phyloP scores from a whole-genome alignment of 2,113 vertebrate genomes.

The Chionodraco myersi region DNA sequence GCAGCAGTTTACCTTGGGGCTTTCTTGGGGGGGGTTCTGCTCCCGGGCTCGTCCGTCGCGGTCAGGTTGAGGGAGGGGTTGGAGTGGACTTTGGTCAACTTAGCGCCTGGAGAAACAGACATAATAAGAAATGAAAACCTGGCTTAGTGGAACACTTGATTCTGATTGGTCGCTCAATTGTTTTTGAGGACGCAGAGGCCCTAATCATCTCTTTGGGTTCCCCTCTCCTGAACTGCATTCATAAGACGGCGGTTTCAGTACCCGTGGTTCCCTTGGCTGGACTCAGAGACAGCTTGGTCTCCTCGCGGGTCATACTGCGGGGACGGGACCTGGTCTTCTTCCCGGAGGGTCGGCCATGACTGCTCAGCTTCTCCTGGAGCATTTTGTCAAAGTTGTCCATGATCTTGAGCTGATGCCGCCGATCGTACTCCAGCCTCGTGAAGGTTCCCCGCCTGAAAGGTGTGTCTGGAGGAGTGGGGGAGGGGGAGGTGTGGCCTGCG shows the following conservation, averaged over 20 bases:
- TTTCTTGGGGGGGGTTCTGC: constrained; percentile 69
- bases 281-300: constrained; percentile 85
- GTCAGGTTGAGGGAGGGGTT: constrained; percentile 89
- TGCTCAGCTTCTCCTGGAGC: constrained; percentile 54
- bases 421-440: constrained; percentile 85
- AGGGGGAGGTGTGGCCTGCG: constrained; percentile 59
- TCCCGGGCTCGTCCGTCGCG: constrained; percentile 79
- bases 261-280: constrained; percentile 82
- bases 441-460: constrained; percentile 85
- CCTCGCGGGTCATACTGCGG: constrained; percentile 88
- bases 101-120: constrained; percentile 78
- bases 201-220: no score
- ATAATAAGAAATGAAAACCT: neutral
- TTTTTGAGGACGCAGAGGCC: no score
- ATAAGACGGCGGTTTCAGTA: neutral
- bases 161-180: no score
- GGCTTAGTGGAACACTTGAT: no score
- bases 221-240: no score
- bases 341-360: constrained; percentile 54
- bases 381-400: constrained; percentile 75
- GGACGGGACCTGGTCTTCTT: constrained; percentile 78
- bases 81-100: constrained; percentile 78
- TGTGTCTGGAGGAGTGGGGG: constrained; percentile 80
- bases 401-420: constrained; percentile 86
- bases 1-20: constrained; percentile 66